These are phyloP conservation scores for Clusia tigrina DNA, from an alignment of 2,888 invertebrate species.

Conservation along the genomic window DNA sequence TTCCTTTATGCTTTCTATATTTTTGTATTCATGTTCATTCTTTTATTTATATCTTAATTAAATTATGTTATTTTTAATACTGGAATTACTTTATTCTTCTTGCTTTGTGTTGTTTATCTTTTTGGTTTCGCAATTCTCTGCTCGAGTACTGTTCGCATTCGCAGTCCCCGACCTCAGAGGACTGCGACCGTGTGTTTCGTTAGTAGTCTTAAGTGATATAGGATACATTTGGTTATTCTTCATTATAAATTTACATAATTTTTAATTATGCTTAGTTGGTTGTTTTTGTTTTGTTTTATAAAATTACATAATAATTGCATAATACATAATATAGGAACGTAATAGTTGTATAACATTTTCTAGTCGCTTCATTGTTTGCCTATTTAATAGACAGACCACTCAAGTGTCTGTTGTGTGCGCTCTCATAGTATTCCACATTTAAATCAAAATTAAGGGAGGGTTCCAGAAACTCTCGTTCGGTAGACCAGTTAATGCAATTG, in stretches of 20 bases:
- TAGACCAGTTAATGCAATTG: too few species aligned
- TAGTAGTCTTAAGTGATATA: slow-evolving; percentile 17
- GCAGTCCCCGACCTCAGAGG: slow-evolving; percentile 12
- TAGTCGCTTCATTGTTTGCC: slow-evolving; percentile 26
- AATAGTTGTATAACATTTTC: slow-evolving; percentile 44
- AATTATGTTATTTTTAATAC: neutral
- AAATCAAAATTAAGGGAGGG: too few species aligned
- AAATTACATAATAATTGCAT: slow-evolving; percentile 17
- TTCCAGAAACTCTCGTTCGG: too few species aligned
- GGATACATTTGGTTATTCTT: slow-evolving; percentile 29
- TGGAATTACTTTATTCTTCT: neutral
- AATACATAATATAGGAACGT: slow-evolving; percentile 56
- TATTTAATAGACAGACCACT: slow-evolving; percentile 39
- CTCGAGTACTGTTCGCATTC: slow-evolving; percentile 41
- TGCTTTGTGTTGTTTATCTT: slow-evolving; percentile 9
- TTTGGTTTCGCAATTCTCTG: slow-evolving; percentile 18
- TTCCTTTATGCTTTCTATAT: neutral
- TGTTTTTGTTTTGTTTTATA: slow-evolving; percentile 33
- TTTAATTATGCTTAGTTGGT: slow-evolving; percentile 15
- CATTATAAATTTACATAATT: slow-evolving; percentile 25
- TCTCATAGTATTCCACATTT: too few species aligned
- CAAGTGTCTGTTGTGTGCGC: too few species aligned
- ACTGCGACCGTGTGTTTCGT: neutral
- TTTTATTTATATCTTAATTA: slow-evolving; percentile 20
- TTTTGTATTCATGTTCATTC: slow-evolving; percentile 50